Base-by-base conservation (phyloP, 2,888 invertebrate genomes). In the Nemoura dubitans region DNA sequence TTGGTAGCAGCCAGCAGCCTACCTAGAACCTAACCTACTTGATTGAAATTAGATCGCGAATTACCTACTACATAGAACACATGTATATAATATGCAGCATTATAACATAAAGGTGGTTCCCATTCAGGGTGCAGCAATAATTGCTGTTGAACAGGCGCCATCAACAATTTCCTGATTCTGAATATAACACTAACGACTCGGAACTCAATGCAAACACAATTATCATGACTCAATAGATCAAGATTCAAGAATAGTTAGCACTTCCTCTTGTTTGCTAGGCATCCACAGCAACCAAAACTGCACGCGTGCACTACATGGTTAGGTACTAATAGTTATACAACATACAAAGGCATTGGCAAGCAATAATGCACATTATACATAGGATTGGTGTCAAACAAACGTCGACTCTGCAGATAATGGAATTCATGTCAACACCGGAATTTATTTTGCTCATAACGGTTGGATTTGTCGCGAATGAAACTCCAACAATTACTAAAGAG, bases 211-310 rank as follows among this genome's bases (percentile, higher is more conserved):
- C 16, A 26, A 26, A 78, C 28, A 78, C 28, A 78, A 78, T 78
- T 78, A 78, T 78, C 78, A 78, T 14, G n/a, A 78, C 14, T 78
- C 26, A 78, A 78, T 78, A 78, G 78, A 78, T 78, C 28, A 78
- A 14, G 28, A 78, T 78, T 78, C 78, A 78, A 78, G 59, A 59
- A 59, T 59, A 21, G 59, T 59, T 3, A 21, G 16, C 59, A 59
- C 59, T 59, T 59, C 59, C 59, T 59, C 59, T 59, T 21, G 59
- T 59, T 59, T 59, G 16, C 21, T 2, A 10, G 21, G 10, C 16
- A 21, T 21, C 16, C 1, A 21, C 59, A 21, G 3, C 14, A 7
- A 21, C 59, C 21, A 10, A 21, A 10, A 59, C 59, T 59, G 59
- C 59, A 59, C 2, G 59, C 59, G 21, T 59, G 59, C 59, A 59